A percentile compares a stretch with the other conserved stretches of the same genome.
These are phyloP conservation scores for Apamea epomidion DNA, from an alignment of 2,888 invertebrate genomes.

Conservation along the genomic window DNA sequence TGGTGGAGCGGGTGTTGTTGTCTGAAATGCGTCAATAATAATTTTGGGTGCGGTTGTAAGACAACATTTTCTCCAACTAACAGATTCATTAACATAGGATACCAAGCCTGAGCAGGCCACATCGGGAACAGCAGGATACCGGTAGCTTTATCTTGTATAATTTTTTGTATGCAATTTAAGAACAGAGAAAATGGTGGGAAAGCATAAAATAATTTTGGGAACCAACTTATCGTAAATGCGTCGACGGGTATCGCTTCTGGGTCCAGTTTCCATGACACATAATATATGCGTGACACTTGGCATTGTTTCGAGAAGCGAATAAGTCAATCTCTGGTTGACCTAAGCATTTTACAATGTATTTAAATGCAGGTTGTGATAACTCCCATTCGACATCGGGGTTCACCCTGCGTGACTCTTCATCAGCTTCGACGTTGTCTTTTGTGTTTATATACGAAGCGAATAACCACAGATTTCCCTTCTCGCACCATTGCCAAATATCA, in stretches of 20 bases:
- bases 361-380: conserved; percentile 5
- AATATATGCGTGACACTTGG: not conserved
- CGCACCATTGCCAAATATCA: not conserved
- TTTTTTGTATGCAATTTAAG: not conserved
- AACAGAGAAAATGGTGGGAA: not conserved
- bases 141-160: not conserved
- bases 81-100: not conserved
- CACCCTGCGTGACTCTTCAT: not conserved
- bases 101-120: not conserved
- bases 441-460: not conserved
- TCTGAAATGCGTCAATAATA: not conserved
- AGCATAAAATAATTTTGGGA: not conserved
- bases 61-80: not conserved
- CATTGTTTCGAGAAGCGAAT: conserved; percentile 36
- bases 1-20: conserved; percentile 7
- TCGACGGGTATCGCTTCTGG: conserved; percentile 37
- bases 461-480: not conserved
- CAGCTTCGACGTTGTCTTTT: not conserved
- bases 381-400: conserved; percentile 27
- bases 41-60: not conserved
- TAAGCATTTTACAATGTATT: not conserved
- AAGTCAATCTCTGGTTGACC: conserved; percentile 8
- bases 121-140: not conserved
- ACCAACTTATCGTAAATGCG: conserved; percentile 31
- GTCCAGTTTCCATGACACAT: conserved; percentile 24